Percentiles rank a stretch among this genome's conserved stretches.
These are phyloP conservation scores for Xiphophorus couchianus DNA, from an alignment of 2,113 vertebrate species.

Conservation along the genomic window DNA sequence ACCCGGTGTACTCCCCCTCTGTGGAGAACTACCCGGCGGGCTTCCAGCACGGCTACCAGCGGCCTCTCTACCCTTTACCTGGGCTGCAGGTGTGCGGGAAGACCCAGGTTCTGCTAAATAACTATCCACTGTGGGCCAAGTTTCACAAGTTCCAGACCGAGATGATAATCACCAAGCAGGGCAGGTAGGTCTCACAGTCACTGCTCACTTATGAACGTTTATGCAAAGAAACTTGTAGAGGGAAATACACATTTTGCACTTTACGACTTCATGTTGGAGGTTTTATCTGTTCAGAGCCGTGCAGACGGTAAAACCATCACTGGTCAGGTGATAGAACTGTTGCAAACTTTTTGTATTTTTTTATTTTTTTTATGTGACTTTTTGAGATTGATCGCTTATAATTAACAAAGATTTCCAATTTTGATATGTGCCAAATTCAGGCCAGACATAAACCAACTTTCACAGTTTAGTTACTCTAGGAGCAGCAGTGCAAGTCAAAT, in stretches of 20 bases:
- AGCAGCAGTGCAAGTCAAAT: too few relatives aligned
- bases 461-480: neutral
- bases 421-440: neutral
- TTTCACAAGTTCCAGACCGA: conserved; percentile 97
- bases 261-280: neutral
- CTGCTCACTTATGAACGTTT: neutral
- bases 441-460: neutral
- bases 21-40: conserved; percentile 75
- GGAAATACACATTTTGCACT: neutral
- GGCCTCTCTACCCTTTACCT: conserved; percentile 81
- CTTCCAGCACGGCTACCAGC: conserved; percentile 79
- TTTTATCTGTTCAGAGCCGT: neutral
- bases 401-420: neutral
- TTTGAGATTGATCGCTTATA: neutral
- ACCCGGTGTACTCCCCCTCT: conserved; percentile 66
- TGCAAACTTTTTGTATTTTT: neutral
- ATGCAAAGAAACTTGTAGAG: neutral
- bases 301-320: neutral
- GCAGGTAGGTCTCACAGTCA: conserved; percentile 84
- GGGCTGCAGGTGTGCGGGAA: conserved; percentile 91
- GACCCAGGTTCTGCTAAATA: conserved; percentile 90
- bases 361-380: neutral
- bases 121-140: conserved; percentile 95
- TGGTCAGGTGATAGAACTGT: neutral
- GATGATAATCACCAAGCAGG: conserved; percentile 99